These are phyloP conservation scores for Gallinago solitaria DNA, from an alignment of 2,797 vertebrate genomes.

Conservation along the genomic window DNA sequence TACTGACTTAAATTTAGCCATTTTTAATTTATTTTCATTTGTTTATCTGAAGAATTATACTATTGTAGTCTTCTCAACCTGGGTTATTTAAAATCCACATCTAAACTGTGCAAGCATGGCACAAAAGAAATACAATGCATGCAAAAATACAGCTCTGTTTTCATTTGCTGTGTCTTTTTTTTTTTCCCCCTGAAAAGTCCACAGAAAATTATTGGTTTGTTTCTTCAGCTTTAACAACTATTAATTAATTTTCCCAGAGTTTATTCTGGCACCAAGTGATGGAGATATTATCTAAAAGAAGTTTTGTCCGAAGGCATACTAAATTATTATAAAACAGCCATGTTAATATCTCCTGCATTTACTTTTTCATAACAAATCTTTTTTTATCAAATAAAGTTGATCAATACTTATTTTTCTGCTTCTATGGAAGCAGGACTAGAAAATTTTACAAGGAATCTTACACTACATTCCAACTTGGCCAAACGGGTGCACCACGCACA, in stretches of 20 bases:
- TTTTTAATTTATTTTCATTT: background rate
- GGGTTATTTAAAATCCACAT: background rate
- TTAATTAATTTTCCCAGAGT: background rate
- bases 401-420: background rate
- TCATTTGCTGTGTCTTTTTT: background rate
- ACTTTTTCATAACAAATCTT: background rate
- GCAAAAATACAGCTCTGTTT: background rate
- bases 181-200: background rate
- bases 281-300: background rate
- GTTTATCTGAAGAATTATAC: background rate
- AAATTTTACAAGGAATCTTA: background rate
- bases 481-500: background rate
- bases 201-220: background rate
- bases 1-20: background rate
- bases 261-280: background rate
- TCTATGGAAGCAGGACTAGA: background rate
- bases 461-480: background rate
- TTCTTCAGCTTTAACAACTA: slow-evolving; percentile 9
- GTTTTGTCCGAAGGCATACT: background rate
- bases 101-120: background rate
- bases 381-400: background rate
- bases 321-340: background rate
- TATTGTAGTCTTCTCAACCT: background rate
- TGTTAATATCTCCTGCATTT: background rate
- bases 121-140: background rate